phyloP scores from a whole-genome alignment of 2,797 vertebrate genomes.

The Acanthiza pusilla region DNA sequence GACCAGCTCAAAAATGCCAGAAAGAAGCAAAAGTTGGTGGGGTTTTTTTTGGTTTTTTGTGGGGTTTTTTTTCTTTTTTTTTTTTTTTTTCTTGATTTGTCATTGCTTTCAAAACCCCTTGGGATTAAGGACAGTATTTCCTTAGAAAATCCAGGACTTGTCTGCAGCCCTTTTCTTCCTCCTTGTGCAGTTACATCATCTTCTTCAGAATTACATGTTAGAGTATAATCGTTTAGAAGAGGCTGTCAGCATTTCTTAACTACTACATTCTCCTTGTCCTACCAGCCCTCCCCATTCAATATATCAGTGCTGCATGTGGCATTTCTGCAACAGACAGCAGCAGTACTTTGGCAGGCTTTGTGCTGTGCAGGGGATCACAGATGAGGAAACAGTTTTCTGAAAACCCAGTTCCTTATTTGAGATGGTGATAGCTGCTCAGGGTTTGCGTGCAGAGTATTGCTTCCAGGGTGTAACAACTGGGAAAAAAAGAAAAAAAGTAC shows the following conservation, averaged over 20 bases:
- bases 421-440: background rate
- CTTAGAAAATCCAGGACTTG: background rate
- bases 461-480: background rate
- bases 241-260: background rate
- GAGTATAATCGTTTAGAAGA: background rate
- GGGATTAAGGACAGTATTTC: background rate
- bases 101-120: background rate
- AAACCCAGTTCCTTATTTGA: background rate
- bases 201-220: background rate
- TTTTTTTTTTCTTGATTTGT: background rate
- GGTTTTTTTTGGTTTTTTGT: too few species aligned
- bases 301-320: background rate
- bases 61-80: too few species aligned
- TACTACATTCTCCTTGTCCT: background rate
- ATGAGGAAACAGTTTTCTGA: background rate
- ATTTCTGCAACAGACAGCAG: background rate
- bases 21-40: background rate
- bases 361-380: background rate
- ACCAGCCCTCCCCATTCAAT: background rate
- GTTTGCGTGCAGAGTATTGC: background rate
- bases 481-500: background rate
- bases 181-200: background rate
- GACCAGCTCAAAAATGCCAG: background rate
- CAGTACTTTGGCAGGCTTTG: background rate
- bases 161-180: background rate